Conservation (phyloP, 2,113 vertebrate genomes). For the human (Homo sapiens) region GRCh38 chr1:100540001-100540500, state of each 20-base stretch:
- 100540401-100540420: slow-evolving; percentile 9
- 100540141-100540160: background rate
- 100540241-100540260: too few species aligned
- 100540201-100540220: background rate
- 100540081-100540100: slow-evolving; percentile 73
- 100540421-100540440: background rate
- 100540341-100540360: slow-evolving; percentile 11
- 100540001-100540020: slow-evolving; percentile 87
- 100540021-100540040: slow-evolving; percentile 77
- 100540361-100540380: slow-evolving; percentile 17
- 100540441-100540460: slow-evolving; percentile 28
- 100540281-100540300: background rate
- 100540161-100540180: background rate
- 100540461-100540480: background rate
- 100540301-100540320: background rate
- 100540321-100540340: background rate
- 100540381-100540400: background rate
- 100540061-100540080: slow-evolving; percentile 73
- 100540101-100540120: slow-evolving; percentile 78
- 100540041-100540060: slow-evolving; percentile 67
- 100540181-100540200: background rate
- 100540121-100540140: background rate
- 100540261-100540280: background rate
- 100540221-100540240: background rate
- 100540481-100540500: background rate